phyloP scores from a whole-genome alignment of 2,797 vertebrate genomes.

The Numenius phaeopus region DNA sequence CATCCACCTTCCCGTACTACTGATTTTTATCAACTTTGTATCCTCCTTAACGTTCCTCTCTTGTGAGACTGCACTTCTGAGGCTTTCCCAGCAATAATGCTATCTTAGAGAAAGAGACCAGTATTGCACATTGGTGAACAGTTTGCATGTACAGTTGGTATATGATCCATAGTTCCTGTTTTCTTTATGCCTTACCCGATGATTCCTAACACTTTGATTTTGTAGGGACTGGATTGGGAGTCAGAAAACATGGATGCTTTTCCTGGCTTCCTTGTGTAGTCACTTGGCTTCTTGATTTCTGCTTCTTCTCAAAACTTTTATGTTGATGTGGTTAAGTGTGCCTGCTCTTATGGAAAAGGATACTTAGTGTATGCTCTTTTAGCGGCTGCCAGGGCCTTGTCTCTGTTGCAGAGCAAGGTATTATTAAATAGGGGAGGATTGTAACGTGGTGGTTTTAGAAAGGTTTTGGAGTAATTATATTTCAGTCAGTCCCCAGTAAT shows the following conservation, averaged over 20 bases:
- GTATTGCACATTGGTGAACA: neutral
- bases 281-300: neutral
- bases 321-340: neutral
- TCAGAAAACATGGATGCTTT: accelerated
- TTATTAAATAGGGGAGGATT: accelerated
- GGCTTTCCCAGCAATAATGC: neutral
- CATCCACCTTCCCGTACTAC: neutral
- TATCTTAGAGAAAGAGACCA: neutral
- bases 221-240: accelerated
- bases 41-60: neutral
- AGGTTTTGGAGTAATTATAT: neutral
- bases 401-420: accelerated
- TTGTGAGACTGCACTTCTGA: neutral
- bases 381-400: neutral
- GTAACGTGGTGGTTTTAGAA: neutral
- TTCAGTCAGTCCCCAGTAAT: neutral
- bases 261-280: neutral
- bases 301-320: neutral
- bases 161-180: neutral
- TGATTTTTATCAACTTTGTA: neutral
- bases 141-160: neutral
- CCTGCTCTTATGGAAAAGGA: accelerated
- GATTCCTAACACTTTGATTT: neutral
- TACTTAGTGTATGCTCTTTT: accelerated
- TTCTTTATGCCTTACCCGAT: neutral